Conservation (phyloP, 2,888 invertebrate genomes). For the Harpagoxenus sublaevis region DNA sequence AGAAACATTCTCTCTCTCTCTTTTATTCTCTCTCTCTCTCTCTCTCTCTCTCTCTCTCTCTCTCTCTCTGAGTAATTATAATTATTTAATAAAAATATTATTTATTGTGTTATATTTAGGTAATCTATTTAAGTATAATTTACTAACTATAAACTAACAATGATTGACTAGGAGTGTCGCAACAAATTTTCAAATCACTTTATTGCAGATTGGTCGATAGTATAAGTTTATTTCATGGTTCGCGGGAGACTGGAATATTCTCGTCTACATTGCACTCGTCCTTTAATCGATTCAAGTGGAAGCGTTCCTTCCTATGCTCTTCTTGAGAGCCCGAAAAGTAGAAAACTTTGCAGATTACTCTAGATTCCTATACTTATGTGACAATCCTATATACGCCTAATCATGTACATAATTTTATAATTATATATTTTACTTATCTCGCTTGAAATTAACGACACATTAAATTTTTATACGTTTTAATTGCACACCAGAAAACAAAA, state of each 20-base stretch:
- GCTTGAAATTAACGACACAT: constrained; percentile 4
- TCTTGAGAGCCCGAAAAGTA: constrained; percentile 18
- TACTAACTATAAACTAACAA: neutral
- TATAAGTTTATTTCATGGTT: constrained; percentile 24
- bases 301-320: neutral
- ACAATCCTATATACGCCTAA: neutral
- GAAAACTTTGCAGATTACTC: constrained; percentile 34
- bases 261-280: neutral
- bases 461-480: constrained; percentile 12
- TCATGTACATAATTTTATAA: neutral
- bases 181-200: neutral
- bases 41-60: too few relatives aligned
- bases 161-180: neutral
- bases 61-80: neutral
- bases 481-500: constrained; percentile 14
- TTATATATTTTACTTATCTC: neutral
- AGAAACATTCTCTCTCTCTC: too few relatives aligned
- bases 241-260: neutral
- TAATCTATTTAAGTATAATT: neutral
- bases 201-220: neutral
- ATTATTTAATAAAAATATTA: neutral
- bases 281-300: constrained; percentile 46
- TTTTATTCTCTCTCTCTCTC: too few relatives aligned
- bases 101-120: neutral
- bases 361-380: neutral